Evolutionary conservation across 53 echinoderm and acorn worm genomes (phyloP), one percentile per base, ranked within the genome.

Genomic region (Luidia sarsii): DNA sequence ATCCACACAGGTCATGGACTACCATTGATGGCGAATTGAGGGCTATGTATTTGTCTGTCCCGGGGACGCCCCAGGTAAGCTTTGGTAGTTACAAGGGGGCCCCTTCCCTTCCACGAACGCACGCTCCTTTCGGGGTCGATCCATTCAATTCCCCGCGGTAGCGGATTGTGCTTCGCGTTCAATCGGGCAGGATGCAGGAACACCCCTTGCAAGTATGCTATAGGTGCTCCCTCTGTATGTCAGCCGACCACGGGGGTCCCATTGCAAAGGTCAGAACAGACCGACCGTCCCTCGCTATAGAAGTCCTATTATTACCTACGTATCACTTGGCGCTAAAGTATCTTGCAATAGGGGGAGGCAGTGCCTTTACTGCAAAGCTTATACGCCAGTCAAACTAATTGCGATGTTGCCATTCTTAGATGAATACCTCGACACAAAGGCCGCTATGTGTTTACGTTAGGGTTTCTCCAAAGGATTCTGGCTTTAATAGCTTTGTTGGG

Each of bases 1-100:
- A 61, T 3, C 80, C 80, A 11, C 61, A 60, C 4, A 59, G 57
- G 46, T 79, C 80, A 3, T 79, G 80, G 80, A 64, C 80, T 11
- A 41, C 39, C 2, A 39, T 79, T 0, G 64, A 79, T 29, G 49
- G 39, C 19, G 64, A 79, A 32, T 48, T 79, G 13, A 62, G 80
- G 80, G 50, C 70, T 28, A 27, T 79, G 3, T 62, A 11, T 16
- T 25, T 79, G 7, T 60, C 46, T 19, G 7, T 48, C 18, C n/a
- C 80, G 46, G 62, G 39, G 32, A 35, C 3, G 1, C 16, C n/a
- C n/a, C n/a, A n/a, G n/a, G n/a, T n/a, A n/a, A n/a, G n/a, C 4
- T 19, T 4, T 6, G 19, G 39, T 69, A 22, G 9, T 22, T 9
- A 7, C 59, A 57, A 57, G 8, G n/a, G n/a, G 39, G 41, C n/a